Evolutionary conservation across 2,888 invertebrate species (phyloP).

Genomic region (Sphaerophoria taeniata): DNA sequence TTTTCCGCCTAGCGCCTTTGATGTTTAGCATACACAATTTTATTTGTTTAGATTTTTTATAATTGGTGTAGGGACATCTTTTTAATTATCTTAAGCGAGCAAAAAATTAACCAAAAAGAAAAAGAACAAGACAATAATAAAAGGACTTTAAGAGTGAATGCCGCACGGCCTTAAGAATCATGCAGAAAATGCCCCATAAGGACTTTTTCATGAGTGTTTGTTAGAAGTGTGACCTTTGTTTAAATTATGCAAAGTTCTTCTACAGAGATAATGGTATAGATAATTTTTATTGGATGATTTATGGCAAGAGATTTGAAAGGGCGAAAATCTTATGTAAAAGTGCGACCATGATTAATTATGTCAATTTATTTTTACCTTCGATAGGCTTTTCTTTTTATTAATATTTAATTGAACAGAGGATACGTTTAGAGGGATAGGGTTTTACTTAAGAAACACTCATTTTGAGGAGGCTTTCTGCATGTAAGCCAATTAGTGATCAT

Average conservation of each 20-base stretch:
- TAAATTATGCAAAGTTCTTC: neutral
- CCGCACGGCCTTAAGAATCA: constrained; percentile 11
- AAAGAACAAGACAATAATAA: neutral
- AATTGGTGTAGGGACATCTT: constrained; percentile 67
- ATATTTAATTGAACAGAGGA: neutral
- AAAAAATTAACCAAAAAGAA: neutral
- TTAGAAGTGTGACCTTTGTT: neutral
- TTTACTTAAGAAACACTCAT: neutral
- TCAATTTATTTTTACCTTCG: neutral
- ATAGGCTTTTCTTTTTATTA: neutral
- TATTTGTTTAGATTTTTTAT: constrained; percentile 66
- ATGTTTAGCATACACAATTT: constrained; percentile 40
- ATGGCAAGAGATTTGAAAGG: neutral
- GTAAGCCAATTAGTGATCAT: too few species aligned
- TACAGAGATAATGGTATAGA: neutral
- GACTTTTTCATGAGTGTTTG: neutral
- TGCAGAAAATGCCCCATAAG: neutral
- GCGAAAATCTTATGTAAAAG: neutral
- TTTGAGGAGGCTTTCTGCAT: too few species aligned
- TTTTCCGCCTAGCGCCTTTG: constrained; percentile 36
- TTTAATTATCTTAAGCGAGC: constrained; percentile 60
- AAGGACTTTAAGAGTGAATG: neutral
- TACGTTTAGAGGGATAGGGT: too few species aligned
- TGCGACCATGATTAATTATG: constrained; percentile 2
- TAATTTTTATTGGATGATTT: neutral